Evolutionary conservation across 2,797 vertebrate species (phyloP), one percentile per base, ranked within the genome.

Genomic region (Peromyscus aztecus): DNA sequence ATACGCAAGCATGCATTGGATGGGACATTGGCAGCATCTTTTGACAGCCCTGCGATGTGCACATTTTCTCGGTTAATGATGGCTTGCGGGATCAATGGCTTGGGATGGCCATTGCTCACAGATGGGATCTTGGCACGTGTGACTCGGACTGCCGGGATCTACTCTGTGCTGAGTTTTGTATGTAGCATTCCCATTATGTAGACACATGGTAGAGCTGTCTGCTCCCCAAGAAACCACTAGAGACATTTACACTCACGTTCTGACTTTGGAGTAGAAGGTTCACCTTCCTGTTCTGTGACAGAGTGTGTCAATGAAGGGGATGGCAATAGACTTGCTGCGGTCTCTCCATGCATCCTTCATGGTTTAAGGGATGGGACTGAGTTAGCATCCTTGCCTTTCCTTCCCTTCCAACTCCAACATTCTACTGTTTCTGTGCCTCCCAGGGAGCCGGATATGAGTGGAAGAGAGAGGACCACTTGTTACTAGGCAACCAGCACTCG

Each of bases 401-500:
- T 97, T 91, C 46, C 76, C 83, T 95, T 90, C 92, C 80, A 94
- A 43, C 94, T 92, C 85, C 89, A 95, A 52, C 69, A 87, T 92
- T 95, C 95, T 86, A 55, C 96, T 89, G 89, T 92, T 95, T 29
- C 94, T 96, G 85, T 87, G 91, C 94, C 90, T 97, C 96, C 91
- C 92, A 83, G 80, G 92, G 89, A 97, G 94, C 88, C 2, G 27
- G 94, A 95, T 97, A 61, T 95, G 96, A 97, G 96, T 93, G 65
- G 89, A 96, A 97, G 83, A 96, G 52, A 97, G 94, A 97, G 93
- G 96, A 97, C 95, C 92, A 94, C 95, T 97, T 93, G 97, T 97
- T 96, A 92, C 97, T 97, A 98, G 96, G 97, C 97, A 98, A 97
- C 97, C 63, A 85, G 96, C 84, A 95, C 94, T 91, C 80, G 61